These are phyloP conservation scores for Takifugu bimaculatus DNA, from an alignment of 2,113 vertebrate genomes.

Conservation along the genomic window DNA sequence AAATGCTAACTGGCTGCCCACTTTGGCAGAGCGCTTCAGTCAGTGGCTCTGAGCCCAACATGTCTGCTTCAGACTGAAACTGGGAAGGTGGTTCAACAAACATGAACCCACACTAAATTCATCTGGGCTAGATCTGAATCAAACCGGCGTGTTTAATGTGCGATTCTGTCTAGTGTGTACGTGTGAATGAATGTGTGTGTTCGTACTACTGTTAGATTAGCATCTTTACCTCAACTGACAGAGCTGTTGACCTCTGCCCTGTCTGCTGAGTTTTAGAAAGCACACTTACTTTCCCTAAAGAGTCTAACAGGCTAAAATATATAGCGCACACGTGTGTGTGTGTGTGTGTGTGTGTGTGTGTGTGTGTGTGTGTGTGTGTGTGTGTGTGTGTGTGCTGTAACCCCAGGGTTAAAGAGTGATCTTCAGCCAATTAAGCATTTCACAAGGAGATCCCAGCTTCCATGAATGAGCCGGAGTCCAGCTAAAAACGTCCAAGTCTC, in stretches of 20 bases:
- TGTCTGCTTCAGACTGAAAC: conserved; percentile 8
- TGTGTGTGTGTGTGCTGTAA: conserved; percentile 44
- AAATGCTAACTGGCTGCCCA: not conserved
- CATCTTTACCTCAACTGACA: conserved; percentile 56
- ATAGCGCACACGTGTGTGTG: conserved; percentile 2
- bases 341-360: conserved; percentile 5
- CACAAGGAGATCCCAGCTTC: conserved; percentile 63
- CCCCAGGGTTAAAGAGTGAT: conserved; percentile 77
- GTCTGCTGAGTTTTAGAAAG: conserved; percentile 70
- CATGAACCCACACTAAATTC: not conserved
- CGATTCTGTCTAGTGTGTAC: not conserved
- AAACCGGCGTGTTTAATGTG: not conserved
- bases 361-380: conserved; percentile 11
- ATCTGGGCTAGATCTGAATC: not conserved
- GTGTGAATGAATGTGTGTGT: conserved; percentile 2
- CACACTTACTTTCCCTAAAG: conserved; percentile 71
- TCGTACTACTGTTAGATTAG: conserved; percentile 5
- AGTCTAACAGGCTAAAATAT: conserved; percentile 63
- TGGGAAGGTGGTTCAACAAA: conserved; percentile 13
- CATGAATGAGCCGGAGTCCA: conserved; percentile 40
- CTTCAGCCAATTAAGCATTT: conserved; percentile 77
- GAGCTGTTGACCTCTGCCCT: conserved; percentile 70
- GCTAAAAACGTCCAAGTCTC: too few relatives aligned
- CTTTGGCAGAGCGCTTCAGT: conserved; percentile 5
- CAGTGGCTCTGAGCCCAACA: not conserved